Base-by-base conservation (phyloP, 2,113 vertebrate genomes). In the Rhinolophus ferrumequinum region DNA sequence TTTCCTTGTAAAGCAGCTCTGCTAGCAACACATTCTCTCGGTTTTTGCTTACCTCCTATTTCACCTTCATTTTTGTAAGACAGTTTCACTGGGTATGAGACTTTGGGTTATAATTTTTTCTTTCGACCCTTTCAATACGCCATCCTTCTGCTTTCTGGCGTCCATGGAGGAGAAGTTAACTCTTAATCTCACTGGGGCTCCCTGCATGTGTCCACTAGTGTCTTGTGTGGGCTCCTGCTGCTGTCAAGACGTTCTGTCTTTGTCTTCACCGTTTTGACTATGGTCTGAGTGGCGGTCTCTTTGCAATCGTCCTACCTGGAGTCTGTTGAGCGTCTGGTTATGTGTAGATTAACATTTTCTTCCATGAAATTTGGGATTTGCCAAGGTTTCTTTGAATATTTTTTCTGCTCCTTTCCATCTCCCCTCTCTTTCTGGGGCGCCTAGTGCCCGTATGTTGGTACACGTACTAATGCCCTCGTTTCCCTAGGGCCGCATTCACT, bases 181-280 rank as follows among this genome's bases (percentile, higher is more conserved):
- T 24, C 1, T 44, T 16, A 8, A 13, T 12, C 73, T 50, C 26
- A 14, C 3, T 19, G 2, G 8, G 2, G 4, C 16, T 21, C 26
- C 14, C 1, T 9, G 7, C 1, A 1, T 16, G 10, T 35, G 52
- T 50, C n/a, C 22, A 9, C 18, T 9, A 54, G 47, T 22, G 60
- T 79, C 30, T 3, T 8, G 41, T n/a, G 10, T 2, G 4, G 38
- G 12, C 30, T 72, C 58, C 21, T 76, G 21, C 60, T 50, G 50
- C 76, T 67, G 26, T 21, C 5, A 6, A 7, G 30, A 18, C 9
- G 6, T 56, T 41, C 52, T 86, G 41, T 2, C 16, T 50, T 60
- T 52, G 85, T 28, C n/a, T 41, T 89, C 41, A 6, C 6, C 30
- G 12, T 41, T 50, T 9, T 38, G 24, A 77, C 28, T 52, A 0